A percentile compares a stretch with the other conserved stretches of the same genome.
phyloP scores from a whole-genome alignment of 2,797 vertebrate genomes.

The Sylvia borin region DNA sequence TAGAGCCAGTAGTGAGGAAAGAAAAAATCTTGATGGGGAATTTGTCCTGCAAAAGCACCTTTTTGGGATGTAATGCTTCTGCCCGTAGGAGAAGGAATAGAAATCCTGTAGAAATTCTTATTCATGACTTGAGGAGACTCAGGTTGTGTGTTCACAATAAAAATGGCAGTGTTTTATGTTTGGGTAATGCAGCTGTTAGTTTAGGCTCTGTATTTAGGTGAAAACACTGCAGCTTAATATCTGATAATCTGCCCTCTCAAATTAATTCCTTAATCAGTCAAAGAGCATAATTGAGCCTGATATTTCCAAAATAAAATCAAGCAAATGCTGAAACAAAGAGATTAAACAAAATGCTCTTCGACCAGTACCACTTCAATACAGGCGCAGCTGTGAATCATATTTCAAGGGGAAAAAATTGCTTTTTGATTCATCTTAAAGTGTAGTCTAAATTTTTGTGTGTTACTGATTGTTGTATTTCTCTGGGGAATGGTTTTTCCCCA shows the following conservation, averaged over 20 bases:
- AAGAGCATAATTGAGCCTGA: not conserved
- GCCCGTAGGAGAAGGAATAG: not conserved
- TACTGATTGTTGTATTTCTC: too few species aligned
- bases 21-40: not conserved
- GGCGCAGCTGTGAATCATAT: not conserved
- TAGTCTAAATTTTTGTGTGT: too few species aligned
- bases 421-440: too few species aligned
- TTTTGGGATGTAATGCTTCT: not conserved
- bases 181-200: not conserved
- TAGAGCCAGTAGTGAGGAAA: not conserved
- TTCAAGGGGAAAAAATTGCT: not conserved
- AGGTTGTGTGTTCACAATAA: not conserved
- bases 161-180: fast-evolving
- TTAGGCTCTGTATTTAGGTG: not conserved
- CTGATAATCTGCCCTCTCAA: not conserved
- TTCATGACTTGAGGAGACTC: not conserved
- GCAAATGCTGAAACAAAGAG: not conserved
- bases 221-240: not conserved
- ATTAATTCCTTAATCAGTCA: not conserved
- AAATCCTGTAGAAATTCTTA: not conserved
- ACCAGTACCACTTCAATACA: not conserved
- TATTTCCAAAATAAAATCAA: not conserved
- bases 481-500: too few species aligned
- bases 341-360: not conserved
- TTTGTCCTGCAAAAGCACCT: not conserved